Evolutionary conservation across 2,888 invertebrate species (phyloP), one percentile per base, ranked within the genome.

Genomic region (Druceiella hillmani): DNA sequence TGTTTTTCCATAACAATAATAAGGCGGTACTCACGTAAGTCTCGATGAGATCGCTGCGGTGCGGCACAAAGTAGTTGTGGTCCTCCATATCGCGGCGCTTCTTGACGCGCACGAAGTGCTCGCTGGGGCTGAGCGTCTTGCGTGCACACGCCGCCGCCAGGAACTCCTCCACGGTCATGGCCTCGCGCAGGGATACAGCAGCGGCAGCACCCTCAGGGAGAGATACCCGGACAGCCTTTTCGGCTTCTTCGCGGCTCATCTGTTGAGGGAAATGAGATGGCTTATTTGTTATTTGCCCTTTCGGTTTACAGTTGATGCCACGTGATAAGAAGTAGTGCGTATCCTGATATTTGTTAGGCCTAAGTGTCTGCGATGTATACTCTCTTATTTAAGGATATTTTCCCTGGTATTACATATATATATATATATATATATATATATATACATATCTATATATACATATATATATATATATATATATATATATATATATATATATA

Each of bases 121-220:
- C 95, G 66, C 90, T 87, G 22, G 94, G 86, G 66, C 89, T 92
- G 50, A 97, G 81, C 53, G 87, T 89, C 61, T 93, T 89, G 50
- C 93, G 80, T 48, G 84, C 86, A 69, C 95, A 95, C 33, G 93
- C 93, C 51, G 84, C 85, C 28, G 90, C 91, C 47, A 97, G 75
- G 64, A 97, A 90, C 67, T 97, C 95, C 61, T 94, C 93, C 31
- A 95, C 93, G 20, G 92, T 87, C 88, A 95, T 94, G 45, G 85
- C 86, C 47, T 93, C 92, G 53, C 89, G 80, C 50, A 93, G 79
- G 57, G 84, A 86, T 48, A 93, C 89, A 38, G 86, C 87, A 34
- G 89, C 89, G 48, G 78, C 79, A 44, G 78, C 79, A 47, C 79
- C 86, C 64, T 92, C 92, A 40, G 92, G 93, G 52, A 93, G 78